Evolutionary conservation across 1,140 invertebrate genomes (phyloP).

Genomic region (Tetranychus urticae): DNA sequence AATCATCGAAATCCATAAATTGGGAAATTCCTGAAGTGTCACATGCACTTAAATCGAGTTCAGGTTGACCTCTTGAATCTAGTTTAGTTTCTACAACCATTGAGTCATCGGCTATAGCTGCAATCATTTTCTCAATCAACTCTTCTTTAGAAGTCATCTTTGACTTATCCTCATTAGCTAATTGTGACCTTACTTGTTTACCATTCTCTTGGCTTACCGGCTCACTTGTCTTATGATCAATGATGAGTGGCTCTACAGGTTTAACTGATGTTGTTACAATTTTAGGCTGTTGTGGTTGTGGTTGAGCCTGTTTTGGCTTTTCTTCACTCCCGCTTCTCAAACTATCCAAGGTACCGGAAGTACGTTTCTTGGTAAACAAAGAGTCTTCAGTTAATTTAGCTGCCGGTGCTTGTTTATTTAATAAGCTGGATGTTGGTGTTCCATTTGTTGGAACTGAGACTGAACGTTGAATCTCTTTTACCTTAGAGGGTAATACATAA

Average conservation of each 20-base stretch:
- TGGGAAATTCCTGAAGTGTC: constrained; percentile 9
- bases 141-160: constrained; percentile 2
- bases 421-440: no score
- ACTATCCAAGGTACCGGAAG: no score
- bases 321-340: no score
- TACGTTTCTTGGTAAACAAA: no score
- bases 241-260: neutral
- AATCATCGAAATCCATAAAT: constrained; percentile 8
- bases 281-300: no score
- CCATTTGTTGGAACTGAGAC: neutral
- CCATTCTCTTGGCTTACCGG: neutral
- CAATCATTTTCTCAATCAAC: constrained; percentile 7
- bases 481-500: neutral
- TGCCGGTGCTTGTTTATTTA: no score
- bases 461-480: neutral
- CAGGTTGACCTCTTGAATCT: neutral
- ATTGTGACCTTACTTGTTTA: neutral
- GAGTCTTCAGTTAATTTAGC: no score
- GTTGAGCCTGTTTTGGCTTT: no score
- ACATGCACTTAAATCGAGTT: constrained; percentile 6
- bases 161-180: neutral
- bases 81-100: neutral
- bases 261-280: neutral
- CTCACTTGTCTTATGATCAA: neutral
- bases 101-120: constrained; percentile 2